Evolutionary conservation across 2,113 vertebrate genomes (phyloP), one percentile per base, ranked within the genome.

Genomic region (Charadrius vociferus): DNA sequence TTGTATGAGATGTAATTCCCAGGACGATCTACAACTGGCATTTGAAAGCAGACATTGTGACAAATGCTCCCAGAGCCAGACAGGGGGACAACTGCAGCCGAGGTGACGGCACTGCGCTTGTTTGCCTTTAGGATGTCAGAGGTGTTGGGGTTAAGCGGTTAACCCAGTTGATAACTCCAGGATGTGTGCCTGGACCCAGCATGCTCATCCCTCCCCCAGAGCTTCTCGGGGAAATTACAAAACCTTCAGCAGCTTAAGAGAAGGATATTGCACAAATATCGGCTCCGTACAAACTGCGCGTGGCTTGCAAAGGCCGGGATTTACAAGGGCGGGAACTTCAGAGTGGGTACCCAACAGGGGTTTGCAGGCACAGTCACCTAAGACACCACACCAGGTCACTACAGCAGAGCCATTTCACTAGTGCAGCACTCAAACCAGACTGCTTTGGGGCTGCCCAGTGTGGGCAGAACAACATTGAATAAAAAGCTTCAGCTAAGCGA

Each of bases 221-320:
- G 80, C 62, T 86, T 36, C 23, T 59, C 56, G 26, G 74, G 53
- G 80, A 85, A 93, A 88, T 86, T 30, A 49, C 43, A 85, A 89
- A 72, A 83, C 49, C 56, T 70, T 92, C 93, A 94, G 58, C 49
- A 58, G 36, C 41, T 88, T 59, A 79, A 52, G 53, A 75, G 37
- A 47, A 58, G 52, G 65, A 7, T 41, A 39, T 70, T 70, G 47
- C 37, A 73, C 34, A 86, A 62, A 71, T 49, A 14, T 52, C 1
- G 0, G 16, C 47, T 61, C n/a, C 43, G 12, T 70, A 22, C 27
- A 50, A 50, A 32, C 32, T 4, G 18, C 0, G 1, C 2, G 16
- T 22, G 70, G 32, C n/a, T 53, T 32, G 68, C 47, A n/a, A 50
- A 67, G 63, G 47, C 34, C 0, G 5, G 47, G 73, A 56, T 73